A percentile compares a stretch with the other conserved stretches of the same genome.
Evolutionary conservation across 2,113 vertebrate species (phyloP).

Genomic region (Eublepharis macularius): DNA sequence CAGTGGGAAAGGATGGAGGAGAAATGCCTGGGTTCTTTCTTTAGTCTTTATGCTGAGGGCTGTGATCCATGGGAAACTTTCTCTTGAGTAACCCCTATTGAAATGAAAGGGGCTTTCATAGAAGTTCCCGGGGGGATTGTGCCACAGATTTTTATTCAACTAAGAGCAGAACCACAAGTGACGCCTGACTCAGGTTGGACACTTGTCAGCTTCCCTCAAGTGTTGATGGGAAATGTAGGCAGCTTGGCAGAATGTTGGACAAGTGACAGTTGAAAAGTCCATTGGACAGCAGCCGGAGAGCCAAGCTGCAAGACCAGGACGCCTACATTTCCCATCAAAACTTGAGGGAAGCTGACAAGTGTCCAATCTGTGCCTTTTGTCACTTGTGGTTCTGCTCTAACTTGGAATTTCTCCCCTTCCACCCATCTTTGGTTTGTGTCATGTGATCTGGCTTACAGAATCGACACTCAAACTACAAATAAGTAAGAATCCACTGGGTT

Average conservation of each 20-base stretch:
- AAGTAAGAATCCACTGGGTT: conserved; percentile 13
- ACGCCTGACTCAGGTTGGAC: too few relatives aligned
- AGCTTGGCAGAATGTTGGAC: too few relatives aligned
- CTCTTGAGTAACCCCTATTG: neutral
- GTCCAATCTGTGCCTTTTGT: too few relatives aligned
- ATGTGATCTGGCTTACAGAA: conserved; percentile 54
- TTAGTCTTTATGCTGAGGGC: neutral
- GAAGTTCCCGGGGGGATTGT: neutral
- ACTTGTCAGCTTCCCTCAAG: too few relatives aligned
- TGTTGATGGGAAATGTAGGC: too few relatives aligned
- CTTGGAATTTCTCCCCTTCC: neutral
- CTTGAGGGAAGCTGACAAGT: too few relatives aligned
- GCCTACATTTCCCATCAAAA: too few relatives aligned
- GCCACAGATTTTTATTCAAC: conserved; percentile 39
- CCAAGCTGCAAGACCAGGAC: too few relatives aligned
- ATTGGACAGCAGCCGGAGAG: too few relatives aligned
- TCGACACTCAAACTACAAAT: conserved; percentile 57
- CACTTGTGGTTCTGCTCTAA: too few relatives aligned
- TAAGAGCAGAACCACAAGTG: too few relatives aligned
- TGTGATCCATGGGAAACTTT: neutral
- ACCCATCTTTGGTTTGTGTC: conserved; percentile 47
- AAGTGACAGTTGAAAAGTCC: too few relatives aligned
- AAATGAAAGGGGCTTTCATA: neutral
- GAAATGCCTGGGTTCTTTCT: conserved; percentile 41
- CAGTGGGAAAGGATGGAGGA: conserved; percentile 56